Evolutionary conservation across 2,888 invertebrate genomes (phyloP).

Genomic region (Lithophane socia): DNA sequence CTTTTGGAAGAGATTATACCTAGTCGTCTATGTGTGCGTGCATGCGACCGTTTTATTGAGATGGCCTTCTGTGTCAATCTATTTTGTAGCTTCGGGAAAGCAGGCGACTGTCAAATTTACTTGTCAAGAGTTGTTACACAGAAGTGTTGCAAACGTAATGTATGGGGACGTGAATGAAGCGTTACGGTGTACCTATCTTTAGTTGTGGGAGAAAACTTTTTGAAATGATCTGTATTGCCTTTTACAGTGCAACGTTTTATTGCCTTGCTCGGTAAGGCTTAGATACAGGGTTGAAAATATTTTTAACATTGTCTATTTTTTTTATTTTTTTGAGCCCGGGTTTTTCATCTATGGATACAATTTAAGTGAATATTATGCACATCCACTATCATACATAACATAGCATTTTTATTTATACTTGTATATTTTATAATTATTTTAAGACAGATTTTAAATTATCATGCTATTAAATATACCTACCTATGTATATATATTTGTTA

Average conservation of each 20-base stretch:
- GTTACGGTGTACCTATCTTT: slow-evolving; percentile 23
- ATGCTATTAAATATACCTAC: no score
- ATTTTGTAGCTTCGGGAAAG: slow-evolving; percentile 64
- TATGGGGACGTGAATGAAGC: slow-evolving; percentile 49
- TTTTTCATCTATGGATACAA: no score
- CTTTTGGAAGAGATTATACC: neutral
- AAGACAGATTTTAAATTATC: no score
- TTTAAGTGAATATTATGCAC: neutral
- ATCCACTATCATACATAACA: neutral
- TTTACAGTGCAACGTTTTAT: neutral
- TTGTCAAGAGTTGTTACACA: slow-evolving; percentile 73
- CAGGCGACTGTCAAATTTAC: slow-evolving; percentile 77
- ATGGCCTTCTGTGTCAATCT: slow-evolving; percentile 5
- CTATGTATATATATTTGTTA: no score
- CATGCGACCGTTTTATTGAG: neutral
- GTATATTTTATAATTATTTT: neutral
- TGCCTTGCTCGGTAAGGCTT: neutral
- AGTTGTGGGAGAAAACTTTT: slow-evolving; percentile 26
- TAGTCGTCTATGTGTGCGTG: neutral
- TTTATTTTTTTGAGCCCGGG: neutral
- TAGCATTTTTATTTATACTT: neutral
- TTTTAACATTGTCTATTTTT: neutral
- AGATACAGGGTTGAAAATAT: neutral
- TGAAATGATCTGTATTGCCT: slow-evolving; percentile 8
- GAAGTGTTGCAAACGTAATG: slow-evolving; percentile 55